Evolutionary conservation across 2,113 vertebrate genomes (phyloP).

Genomic region (Morone chrysops): DNA sequence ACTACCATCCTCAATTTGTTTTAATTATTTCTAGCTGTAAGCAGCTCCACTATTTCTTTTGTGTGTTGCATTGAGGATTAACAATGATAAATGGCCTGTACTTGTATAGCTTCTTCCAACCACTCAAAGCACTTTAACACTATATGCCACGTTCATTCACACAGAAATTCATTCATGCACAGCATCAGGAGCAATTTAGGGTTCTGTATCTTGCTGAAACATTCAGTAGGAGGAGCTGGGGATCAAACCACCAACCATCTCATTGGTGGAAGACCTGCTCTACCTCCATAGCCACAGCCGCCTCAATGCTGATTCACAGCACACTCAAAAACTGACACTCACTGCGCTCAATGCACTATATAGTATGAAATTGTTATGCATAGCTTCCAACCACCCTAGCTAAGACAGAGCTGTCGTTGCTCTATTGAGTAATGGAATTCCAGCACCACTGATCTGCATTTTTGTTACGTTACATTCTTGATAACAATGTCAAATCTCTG

Average conservation of each 20-base stretch:
- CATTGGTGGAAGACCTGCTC: too few relatives aligned
- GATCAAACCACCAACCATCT: too few relatives aligned
- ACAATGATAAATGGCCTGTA: background rate
- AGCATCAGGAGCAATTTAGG: too few relatives aligned
- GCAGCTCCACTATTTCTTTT: background rate
- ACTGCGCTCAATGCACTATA: background rate
- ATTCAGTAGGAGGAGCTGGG: too few relatives aligned
- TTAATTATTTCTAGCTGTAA: background rate
- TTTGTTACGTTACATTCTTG: background rate
- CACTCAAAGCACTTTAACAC: too few relatives aligned
- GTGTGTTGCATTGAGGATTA: background rate
- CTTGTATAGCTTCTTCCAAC: background rate
- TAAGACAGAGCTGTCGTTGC: background rate
- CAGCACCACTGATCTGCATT: background rate
- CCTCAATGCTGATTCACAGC: background rate
- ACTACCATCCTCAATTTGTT: background rate
- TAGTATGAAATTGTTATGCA: background rate
- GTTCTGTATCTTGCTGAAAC: too few relatives aligned
- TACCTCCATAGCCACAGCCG: too few relatives aligned
- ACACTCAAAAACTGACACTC: background rate
- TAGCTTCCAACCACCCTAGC: background rate
- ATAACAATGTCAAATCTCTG: background rate
- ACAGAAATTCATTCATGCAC: too few relatives aligned
- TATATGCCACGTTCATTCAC: too few relatives aligned
- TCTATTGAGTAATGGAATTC: constrained; percentile 4